phyloP scores from a whole-genome alignment of 2,888 invertebrate genomes.

The Pammene aurita region DNA sequence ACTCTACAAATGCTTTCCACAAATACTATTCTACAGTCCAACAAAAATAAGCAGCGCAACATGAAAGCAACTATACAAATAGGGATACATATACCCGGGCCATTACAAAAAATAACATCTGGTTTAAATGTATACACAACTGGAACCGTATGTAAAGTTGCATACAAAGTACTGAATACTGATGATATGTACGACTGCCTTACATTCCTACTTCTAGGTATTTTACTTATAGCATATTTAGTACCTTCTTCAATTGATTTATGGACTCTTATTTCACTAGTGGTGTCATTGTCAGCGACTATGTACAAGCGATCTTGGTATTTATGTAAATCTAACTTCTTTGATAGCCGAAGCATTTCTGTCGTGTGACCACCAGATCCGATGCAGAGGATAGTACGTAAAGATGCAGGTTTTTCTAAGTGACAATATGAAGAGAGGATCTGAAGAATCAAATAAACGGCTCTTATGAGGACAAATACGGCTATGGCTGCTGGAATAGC shows the following conservation, averaged over 20 bases:
- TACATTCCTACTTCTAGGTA: slow-evolving; percentile 94
- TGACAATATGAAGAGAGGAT: slow-evolving; percentile 58
- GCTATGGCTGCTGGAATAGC: slow-evolving; percentile 42
- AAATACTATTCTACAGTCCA: slow-evolving; percentile 90
- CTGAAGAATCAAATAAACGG: slow-evolving; percentile 54
- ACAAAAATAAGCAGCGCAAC: slow-evolving; percentile 86
- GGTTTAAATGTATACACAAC: slow-evolving; percentile 88
- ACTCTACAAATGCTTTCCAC: slow-evolving; percentile 98
- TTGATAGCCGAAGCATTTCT: slow-evolving; percentile 92
- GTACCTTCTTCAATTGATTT: slow-evolving; percentile 69
- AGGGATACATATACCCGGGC: slow-evolving; percentile 98
- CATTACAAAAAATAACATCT: slow-evolving; percentile 94
- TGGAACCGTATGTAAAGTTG: slow-evolving; percentile 87
- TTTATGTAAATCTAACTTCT: slow-evolving; percentile 83
- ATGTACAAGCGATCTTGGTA: slow-evolving; percentile 91
- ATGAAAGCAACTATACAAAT: slow-evolving; percentile 91
- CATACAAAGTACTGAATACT: slow-evolving; percentile 89
- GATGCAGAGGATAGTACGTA: slow-evolving; percentile 85
- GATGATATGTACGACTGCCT: slow-evolving; percentile 93
- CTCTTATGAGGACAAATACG: slow-evolving; percentile 50
- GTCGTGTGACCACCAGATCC: slow-evolving; percentile 96
- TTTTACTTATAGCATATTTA: slow-evolving; percentile 80
- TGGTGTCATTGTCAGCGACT: slow-evolving; percentile 89
- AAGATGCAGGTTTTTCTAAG: slow-evolving; percentile 50
- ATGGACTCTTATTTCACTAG: slow-evolving; percentile 88